Conservation (phyloP, 2,113 vertebrate species). For the Zootoca vivipara region DNA sequence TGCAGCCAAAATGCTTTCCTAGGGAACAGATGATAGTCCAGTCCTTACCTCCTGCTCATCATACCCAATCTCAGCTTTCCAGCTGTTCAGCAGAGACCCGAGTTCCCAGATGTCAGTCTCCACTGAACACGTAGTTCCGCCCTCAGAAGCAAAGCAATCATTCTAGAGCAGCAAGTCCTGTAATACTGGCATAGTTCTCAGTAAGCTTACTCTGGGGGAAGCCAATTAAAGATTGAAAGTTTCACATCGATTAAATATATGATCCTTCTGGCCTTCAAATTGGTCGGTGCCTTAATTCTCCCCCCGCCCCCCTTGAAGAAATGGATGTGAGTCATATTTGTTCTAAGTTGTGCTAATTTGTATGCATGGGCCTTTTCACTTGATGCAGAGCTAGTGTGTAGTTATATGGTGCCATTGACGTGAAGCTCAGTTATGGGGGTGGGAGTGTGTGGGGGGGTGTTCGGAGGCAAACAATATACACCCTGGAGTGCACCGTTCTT, state of each 20-base stretch:
- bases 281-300: rapidly evolving
- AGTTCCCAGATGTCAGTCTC: background rate
- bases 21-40: background rate
- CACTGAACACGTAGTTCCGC: background rate
- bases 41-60: background rate
- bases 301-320: background rate
- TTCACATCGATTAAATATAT: background rate
- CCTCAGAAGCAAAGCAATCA: background rate
- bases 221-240: conserved; percentile 3
- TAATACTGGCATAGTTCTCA: background rate
- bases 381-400: background rate
- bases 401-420: conserved; percentile 28
- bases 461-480: conserved; percentile 31
- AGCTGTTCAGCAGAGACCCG: background rate
- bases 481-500: conserved; percentile 25
- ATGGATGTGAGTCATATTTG: conserved; percentile 28
- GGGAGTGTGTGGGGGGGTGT: conserved; percentile 1
- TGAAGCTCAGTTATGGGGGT: conserved; percentile 21
- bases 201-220: background rate
- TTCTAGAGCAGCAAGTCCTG: background rate
- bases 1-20: background rate
- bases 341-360: conserved; percentile 37
- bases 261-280: background rate
- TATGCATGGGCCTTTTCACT: conserved; percentile 20
- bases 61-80: background rate